Evolutionary conservation across 2,888 invertebrate species (phyloP), one percentile per base, ranked within the genome.

Genomic region (Cheilosia vernalis): DNA sequence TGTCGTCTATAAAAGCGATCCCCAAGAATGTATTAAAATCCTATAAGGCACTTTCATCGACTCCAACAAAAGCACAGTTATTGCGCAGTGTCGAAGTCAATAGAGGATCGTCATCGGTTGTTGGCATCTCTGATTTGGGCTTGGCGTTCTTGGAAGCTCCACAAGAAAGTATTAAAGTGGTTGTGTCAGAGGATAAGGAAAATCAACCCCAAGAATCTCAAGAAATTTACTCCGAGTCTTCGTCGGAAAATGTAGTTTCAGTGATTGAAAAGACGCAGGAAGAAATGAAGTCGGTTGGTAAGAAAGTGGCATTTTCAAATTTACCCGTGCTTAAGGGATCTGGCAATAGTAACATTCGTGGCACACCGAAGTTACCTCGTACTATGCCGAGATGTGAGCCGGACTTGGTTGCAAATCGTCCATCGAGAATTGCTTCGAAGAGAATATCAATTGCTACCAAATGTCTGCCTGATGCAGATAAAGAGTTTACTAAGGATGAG

Each of bases 21-120:
- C 73, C 83, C 4, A 78, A 77, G 47, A 90, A 90, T 51, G 86
- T 91, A 3, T 51, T 91, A 0, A 88, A 87, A 13, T 88, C 89
- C 37, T 90, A 89, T 87, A 90, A 90, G 6, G 89, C 89, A 0
- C 63, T 90, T 6, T 87, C 90, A 60, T 91, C 91, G 3, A 91
- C 91, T 1, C 91, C 91, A 0, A 89, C 90, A 0, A 90, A 87
- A 67, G 89, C 87, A 2, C 87, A 88, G 13, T 44, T 89, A 2
- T n/a, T 88, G n/a, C 87, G 88, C 17, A 87, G 87, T 15, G 88
- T 89, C 4, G 87, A 88, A 58, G 60, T 88, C 0, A 77, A 70
- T 3, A 86, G 89, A 49, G 88, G 88, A 1, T 89, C 88, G 0
- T 74, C 88, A 0, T 72, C 87, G 2, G 79, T 80, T 27, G 85